phyloP scores from a whole-genome alignment of 2,113 vertebrate species.

The Ahaetulla prasina region DNA sequence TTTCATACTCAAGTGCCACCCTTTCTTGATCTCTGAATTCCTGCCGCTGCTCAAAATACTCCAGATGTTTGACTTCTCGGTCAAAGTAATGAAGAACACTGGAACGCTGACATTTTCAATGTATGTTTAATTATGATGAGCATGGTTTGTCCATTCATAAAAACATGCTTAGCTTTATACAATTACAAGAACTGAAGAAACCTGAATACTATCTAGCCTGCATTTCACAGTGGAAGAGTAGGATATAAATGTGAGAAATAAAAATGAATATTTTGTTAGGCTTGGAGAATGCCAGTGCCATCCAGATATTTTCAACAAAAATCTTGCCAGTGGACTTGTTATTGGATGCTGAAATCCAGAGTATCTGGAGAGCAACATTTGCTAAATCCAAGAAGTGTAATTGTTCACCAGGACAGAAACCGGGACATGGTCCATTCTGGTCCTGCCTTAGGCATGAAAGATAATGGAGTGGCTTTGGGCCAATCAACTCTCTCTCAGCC shows the following conservation, averaged over 20 bases:
- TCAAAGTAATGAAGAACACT: slow-evolving; percentile 75
- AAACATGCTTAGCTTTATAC: not conserved
- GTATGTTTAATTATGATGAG: not conserved
- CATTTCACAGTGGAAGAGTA: not conserved
- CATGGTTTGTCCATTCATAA: not conserved
- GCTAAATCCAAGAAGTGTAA: not conserved
- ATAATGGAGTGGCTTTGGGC: not conserved
- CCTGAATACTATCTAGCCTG: not conserved
- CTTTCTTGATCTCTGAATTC: slow-evolving; percentile 61
- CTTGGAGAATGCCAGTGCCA: not conserved
- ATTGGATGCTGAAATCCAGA: not conserved
- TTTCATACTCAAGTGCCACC: slow-evolving; percentile 55
- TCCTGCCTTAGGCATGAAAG: not conserved
- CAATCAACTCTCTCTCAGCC: not conserved
- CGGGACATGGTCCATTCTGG: not conserved
- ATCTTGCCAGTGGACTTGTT: not conserved
- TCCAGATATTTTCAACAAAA: not conserved
- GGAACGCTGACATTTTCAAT: slow-evolving; percentile 62
- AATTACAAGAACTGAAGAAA: not conserved
- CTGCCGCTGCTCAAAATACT: slow-evolving; percentile 66
- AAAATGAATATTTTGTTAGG: not conserved
- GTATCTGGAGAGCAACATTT: not conserved
- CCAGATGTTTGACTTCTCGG: slow-evolving; percentile 75
- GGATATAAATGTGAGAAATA: not conserved
- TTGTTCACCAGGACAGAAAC: not conserved